phyloP scores from a whole-genome alignment of 1,140 invertebrate genomes.

The Bombus consobrinus region DNA sequence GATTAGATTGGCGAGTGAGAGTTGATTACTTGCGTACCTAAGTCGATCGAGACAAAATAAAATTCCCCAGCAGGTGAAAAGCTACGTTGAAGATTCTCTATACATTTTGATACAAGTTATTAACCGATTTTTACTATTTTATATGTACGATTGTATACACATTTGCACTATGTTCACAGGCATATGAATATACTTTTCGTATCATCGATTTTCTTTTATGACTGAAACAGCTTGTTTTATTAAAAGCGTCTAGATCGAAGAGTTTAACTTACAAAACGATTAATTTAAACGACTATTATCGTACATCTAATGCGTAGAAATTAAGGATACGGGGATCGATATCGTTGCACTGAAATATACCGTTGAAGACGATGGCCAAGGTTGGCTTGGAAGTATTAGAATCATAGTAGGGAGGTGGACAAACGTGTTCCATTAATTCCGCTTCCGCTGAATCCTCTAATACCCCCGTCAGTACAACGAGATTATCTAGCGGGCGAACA shows the following conservation, averaged over 20 bases:
- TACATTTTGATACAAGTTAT: not conserved
- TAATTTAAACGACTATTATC: no score
- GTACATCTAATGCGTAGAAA: not conserved
- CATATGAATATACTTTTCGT: not conserved
- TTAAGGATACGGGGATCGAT: not conserved
- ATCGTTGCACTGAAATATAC: not conserved
- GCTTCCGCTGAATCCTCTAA: slow-evolving; percentile 1
- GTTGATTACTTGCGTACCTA: no score
- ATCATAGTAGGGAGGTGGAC: not conserved
- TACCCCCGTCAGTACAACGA: not conserved
- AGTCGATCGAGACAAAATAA: not conserved
- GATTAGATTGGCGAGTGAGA: no score
- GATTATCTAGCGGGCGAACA: not conserved
- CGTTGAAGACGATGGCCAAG: not conserved
- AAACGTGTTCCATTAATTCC: slow-evolving; percentile 11
- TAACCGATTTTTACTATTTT: not conserved
- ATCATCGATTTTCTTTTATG: not conserved
- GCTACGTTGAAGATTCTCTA: not conserved
- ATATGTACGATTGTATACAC: not conserved
- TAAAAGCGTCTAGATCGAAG: no score
- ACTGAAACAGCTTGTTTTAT: not conserved
- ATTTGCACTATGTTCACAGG: not conserved
- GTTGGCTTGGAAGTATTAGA: not conserved
- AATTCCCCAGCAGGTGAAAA: not conserved
- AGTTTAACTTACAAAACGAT: not conserved